A percentile compares a stretch with the other conserved stretches of the same genome.
These are phyloP conservation scores for Ecliptopera silaceata DNA, from an alignment of 2,888 invertebrate genomes.

Conservation along the genomic window DNA sequence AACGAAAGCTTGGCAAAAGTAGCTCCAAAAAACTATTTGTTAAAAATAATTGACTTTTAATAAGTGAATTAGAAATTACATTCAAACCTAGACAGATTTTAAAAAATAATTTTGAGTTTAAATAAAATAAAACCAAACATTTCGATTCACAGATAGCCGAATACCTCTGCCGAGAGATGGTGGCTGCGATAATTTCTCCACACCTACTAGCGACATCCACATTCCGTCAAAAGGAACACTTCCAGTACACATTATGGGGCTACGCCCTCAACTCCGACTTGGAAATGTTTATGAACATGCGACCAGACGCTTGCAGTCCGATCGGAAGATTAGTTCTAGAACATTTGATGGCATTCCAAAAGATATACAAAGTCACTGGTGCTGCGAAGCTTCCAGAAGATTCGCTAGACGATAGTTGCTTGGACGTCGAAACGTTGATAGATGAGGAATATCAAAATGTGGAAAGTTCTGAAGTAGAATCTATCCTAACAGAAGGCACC, in stretches of 20 bases:
- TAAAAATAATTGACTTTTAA: too few relatives aligned
- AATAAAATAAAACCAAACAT: too few relatives aligned
- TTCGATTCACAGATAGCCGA: slow-evolving; percentile 76
- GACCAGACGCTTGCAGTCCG: slow-evolving; percentile 82
- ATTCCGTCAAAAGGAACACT: slow-evolving; percentile 78
- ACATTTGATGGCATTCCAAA: slow-evolving; percentile 79
- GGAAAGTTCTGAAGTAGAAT: slow-evolving; percentile 70
- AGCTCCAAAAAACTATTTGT: too few relatives aligned
- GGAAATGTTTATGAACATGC: slow-evolving; percentile 82
- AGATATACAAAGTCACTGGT: slow-evolving; percentile 70
- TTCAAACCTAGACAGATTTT: too few relatives aligned
- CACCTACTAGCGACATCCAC: slow-evolving; percentile 75
- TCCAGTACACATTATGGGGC: slow-evolving; percentile 82
- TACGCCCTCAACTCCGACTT: slow-evolving; percentile 82
- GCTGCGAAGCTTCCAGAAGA: slow-evolving; percentile 60
- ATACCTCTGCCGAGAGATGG: slow-evolving; percentile 85
- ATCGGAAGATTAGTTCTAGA: slow-evolving; percentile 81
- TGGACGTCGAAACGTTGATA: slow-evolving; percentile 71
- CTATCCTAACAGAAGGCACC: slow-evolving; percentile 69
- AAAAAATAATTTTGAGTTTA: too few relatives aligned
- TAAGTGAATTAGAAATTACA: too few relatives aligned
- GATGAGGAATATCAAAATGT: slow-evolving; percentile 78
- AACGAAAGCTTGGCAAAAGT: too few relatives aligned
- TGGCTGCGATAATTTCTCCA: slow-evolving; percentile 79
- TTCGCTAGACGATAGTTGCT: slow-evolving; percentile 61